A percentile compares a stretch with the other conserved stretches of the same genome.
Evolutionary conservation across 2,888 invertebrate species (phyloP).

Genomic region (Standfussiana lucernea): DNA sequence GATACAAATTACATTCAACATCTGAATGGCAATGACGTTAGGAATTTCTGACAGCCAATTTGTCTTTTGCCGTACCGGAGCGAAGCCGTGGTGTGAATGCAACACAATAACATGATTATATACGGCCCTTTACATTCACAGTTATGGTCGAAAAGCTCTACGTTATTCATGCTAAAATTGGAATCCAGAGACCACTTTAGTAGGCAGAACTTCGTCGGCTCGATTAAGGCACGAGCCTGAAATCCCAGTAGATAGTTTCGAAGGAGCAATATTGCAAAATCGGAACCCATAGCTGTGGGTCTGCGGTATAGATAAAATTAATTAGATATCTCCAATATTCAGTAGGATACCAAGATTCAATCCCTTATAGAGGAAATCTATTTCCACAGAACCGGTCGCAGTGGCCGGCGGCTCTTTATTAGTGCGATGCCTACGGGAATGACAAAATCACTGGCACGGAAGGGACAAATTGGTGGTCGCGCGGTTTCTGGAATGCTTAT

Average conservation of each 20-base stretch:
- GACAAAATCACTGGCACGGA: constrained; percentile 83
- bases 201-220: constrained; percentile 41
- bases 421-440: constrained; percentile 76
- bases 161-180: constrained; percentile 51
- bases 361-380: constrained; percentile 74
- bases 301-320: constrained; percentile 69
- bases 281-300: constrained; percentile 60
- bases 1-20: constrained; percentile 78
- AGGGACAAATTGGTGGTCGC: constrained; percentile 86
- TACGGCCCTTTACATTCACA: constrained; percentile 47
- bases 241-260: constrained; percentile 62
- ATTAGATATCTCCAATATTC: constrained; percentile 73
- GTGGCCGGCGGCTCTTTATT: constrained; percentile 74
- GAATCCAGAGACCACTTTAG: constrained; percentile 28
- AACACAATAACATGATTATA: constrained; percentile 68
- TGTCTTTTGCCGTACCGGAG: constrained; percentile 70
- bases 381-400: constrained; percentile 72
- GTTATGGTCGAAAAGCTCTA: constrained; percentile 41
- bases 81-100: constrained; percentile 62
- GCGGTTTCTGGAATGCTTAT: constrained; percentile 80
- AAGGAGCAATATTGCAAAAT: constrained; percentile 68
- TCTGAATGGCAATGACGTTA: constrained; percentile 79
- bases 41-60: constrained; percentile 77
- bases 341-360: constrained; percentile 67
- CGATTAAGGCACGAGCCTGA: constrained; percentile 61